Evolutionary conservation across 2,113 vertebrate species (phyloP).

Genomic region (Isichthys henryi): DNA sequence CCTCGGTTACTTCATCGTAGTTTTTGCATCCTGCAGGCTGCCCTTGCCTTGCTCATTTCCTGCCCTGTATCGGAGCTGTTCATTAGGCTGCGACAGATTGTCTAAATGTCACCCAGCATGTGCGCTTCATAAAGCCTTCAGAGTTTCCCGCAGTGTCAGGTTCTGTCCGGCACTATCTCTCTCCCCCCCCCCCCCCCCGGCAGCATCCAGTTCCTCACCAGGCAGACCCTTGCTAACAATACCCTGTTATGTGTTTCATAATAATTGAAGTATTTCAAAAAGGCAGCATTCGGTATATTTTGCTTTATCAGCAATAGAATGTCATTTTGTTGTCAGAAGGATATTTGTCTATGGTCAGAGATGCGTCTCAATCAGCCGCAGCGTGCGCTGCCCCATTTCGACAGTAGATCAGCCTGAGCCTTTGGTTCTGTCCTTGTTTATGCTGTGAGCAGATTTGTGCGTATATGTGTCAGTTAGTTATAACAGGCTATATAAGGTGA

Average conservation of each 20-base stretch:
- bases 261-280: not conserved
- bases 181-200: not conserved
- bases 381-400: not conserved
- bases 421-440: not conserved
- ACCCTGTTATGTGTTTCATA: not conserved
- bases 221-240: not conserved
- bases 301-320: not conserved
- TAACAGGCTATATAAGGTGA: not conserved
- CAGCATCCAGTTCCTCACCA: not conserved
- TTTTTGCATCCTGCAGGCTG: not conserved
- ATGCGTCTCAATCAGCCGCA: not conserved
- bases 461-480: not conserved
- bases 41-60: not conserved
- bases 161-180: constrained; percentile 27
- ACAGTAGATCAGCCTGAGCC: not conserved
- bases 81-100: constrained; percentile 48
- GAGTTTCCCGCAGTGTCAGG: constrained; percentile 44
- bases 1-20: not conserved
- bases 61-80: constrained; percentile 41
- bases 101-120: constrained; percentile 56
- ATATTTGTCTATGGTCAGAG: not conserved
- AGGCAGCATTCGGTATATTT: not conserved
- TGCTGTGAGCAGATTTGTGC: not conserved
- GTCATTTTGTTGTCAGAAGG: not conserved
- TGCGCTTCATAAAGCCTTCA: constrained; percentile 43